Conservation (phyloP, 2,113 vertebrate genomes). For the Corythornis madagascariensis region DNA sequence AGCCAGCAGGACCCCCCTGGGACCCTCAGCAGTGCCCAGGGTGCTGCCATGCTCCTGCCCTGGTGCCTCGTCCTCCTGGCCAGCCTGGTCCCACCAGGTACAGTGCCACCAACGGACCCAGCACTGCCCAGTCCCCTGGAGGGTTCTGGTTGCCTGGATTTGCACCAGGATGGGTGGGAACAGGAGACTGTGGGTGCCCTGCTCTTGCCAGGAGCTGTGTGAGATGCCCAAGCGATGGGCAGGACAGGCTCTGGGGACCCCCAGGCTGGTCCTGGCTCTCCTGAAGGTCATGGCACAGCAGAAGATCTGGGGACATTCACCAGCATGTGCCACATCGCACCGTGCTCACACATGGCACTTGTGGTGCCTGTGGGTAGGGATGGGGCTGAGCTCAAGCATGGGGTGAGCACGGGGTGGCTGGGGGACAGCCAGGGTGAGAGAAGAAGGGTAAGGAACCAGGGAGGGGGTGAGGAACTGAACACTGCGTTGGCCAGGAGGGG, state of each 20-base stretch:
- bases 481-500: accelerated
- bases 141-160: neutral
- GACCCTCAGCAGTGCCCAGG: neutral
- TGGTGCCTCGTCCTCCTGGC: neutral
- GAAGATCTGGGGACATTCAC: neutral
- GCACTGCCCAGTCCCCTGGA: neutral
- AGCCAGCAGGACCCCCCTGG: accelerated
- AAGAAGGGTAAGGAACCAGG: neutral
- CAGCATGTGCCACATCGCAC: accelerated
- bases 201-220: neutral
- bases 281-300: accelerated
- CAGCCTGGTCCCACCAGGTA: neutral
- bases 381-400: neutral
- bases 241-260: neutral
- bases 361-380: neutral
- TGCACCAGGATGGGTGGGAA: neutral
- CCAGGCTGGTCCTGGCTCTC: neutral
- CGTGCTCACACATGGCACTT: accelerated
- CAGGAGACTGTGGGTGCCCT: no score
- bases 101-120: accelerated
- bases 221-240: accelerated
- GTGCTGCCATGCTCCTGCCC: neutral
- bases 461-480: neutral
- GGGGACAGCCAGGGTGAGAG: neutral
- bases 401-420: neutral